Percentiles rank a stretch among this genome's conserved stretches.
phyloP scores from a whole-genome alignment of 2,888 invertebrate genomes.

The Ophioninae sp. region DNA sequence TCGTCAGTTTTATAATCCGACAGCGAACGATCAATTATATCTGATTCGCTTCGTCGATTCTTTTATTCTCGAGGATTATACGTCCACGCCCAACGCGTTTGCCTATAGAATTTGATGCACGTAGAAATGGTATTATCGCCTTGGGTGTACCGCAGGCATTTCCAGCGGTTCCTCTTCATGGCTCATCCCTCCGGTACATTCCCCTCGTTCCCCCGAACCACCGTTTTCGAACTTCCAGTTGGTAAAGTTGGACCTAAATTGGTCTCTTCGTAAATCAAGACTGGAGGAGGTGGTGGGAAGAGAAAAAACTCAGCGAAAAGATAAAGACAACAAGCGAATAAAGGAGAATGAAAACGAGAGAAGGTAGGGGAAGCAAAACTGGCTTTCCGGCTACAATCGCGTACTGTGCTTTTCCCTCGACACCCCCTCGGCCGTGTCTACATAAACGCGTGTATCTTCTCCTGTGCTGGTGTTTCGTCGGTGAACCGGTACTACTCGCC shows the following conservation, averaged over 20 bases:
- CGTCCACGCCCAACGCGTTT: too few species aligned
- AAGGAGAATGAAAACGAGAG: too few species aligned
- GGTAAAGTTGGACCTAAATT: conserved; percentile 62
- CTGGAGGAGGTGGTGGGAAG: not conserved
- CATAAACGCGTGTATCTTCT: conserved; percentile 35
- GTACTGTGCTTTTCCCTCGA: conserved; percentile 36
- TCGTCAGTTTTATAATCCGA: too few species aligned
- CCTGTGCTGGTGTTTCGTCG: conserved; percentile 38
- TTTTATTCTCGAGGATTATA: too few species aligned
- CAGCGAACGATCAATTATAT: too few species aligned
- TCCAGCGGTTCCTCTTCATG: conserved; percentile 26
- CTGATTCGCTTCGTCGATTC: too few species aligned
- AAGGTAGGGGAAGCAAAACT: conserved; percentile 21
- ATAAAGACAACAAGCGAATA: conserved; percentile 9
- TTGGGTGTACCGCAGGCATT: conserved; percentile 37
- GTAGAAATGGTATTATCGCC: conserved; percentile 40
- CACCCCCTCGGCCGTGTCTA: not conserved
- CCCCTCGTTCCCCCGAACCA: conserved; percentile 27
- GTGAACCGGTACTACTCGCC: conserved; percentile 45
- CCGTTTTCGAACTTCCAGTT: conserved; percentile 22
- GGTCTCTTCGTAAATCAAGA: conserved; percentile 57
- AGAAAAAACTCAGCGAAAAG: conserved; percentile 40
- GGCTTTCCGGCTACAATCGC: conserved; percentile 42
- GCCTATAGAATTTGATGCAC: not conserved
- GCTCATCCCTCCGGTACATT: conserved; percentile 34